Conservation (phyloP, 2,888 invertebrate species). For the Tinea semifulvella region DNA sequence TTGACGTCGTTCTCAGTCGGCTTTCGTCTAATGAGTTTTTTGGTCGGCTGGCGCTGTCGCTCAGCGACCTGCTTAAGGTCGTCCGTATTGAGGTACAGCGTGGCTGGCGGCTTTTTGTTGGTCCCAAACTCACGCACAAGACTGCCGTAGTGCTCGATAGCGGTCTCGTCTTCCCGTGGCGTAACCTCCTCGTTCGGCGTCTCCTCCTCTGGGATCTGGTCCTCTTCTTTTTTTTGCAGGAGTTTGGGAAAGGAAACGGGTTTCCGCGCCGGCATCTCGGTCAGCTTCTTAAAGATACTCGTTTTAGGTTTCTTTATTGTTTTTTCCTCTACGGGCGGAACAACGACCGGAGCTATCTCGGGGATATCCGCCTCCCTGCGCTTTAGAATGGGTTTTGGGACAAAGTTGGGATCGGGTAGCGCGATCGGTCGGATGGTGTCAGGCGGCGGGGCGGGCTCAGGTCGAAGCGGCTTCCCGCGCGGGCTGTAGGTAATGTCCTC, state of each 20-base stretch:
- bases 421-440: slow-evolving; percentile 70
- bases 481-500: slow-evolving; percentile 77
- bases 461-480: slow-evolving; percentile 52
- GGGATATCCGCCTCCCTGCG: slow-evolving; percentile 51
- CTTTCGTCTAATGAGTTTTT: slow-evolving; percentile 31
- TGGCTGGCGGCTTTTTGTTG: slow-evolving; percentile 52
- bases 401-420: slow-evolving; percentile 74
- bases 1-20: slow-evolving; percentile 28
- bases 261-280: slow-evolving; percentile 48
- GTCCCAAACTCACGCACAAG: slow-evolving; percentile 77
- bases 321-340: too few species aligned
- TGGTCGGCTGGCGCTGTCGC: slow-evolving; percentile 43
- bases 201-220: slow-evolving; percentile 27
- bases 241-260: slow-evolving; percentile 46
- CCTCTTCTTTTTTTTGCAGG: slow-evolving; percentile 42
- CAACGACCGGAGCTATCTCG: slow-evolving; percentile 27
- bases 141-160: slow-evolving; percentile 83
- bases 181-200: not conserved
- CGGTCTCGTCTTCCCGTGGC: slow-evolving; percentile 73
- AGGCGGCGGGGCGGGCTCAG: slow-evolving; percentile 46
- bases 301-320: slow-evolving; percentile 42
- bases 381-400: slow-evolving; percentile 84
- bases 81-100: slow-evolving; percentile 69
- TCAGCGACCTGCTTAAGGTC: slow-evolving; percentile 69
- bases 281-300: slow-evolving; percentile 48